phyloP scores from a whole-genome alignment of 1,140 invertebrate species.

The Xylocopa sonorina region DNA sequence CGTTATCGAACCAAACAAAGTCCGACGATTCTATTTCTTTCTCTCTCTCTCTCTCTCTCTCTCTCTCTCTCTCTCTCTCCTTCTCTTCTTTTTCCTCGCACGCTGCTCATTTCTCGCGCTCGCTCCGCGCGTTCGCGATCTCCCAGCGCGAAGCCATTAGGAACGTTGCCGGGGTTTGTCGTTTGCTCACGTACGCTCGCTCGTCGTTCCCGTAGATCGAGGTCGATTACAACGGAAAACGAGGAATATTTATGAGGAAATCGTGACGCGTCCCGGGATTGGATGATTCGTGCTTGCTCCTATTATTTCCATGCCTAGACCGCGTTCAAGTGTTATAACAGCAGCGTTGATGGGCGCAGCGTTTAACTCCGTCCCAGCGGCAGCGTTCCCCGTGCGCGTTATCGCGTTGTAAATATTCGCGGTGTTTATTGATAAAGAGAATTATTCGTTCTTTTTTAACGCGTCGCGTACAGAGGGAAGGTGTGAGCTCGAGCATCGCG shows the following conservation, averaged over 20 bases:
- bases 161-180: slow-evolving; percentile 13
- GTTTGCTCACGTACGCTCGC: slow-evolving; percentile 53
- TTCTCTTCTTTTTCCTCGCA: no score
- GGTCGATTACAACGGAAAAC: slow-evolving; percentile 42
- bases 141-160: background rate
- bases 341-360: background rate
- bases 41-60: no score
- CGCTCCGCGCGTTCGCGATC: background rate
- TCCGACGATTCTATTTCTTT: no score
- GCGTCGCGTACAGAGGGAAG: no score
- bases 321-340: slow-evolving; percentile 37
- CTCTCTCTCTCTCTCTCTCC: no score
- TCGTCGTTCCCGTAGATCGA: slow-evolving; percentile 21
- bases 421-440: no score
- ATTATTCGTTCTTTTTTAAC: no score
- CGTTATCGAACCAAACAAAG: slow-evolving; percentile 46
- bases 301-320: background rate
- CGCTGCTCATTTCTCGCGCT: slow-evolving; percentile 11
- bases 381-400: slow-evolving; percentile 6
- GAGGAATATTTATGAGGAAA: slow-evolving; percentile 59
- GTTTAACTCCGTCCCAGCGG: background rate
- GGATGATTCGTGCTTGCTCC: background rate
- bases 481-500: background rate
- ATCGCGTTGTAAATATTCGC: background rate
- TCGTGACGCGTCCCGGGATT: slow-evolving; percentile 19